Conservation (phyloP, 2,797 vertebrate species). For the Darevskia mixta region DNA sequence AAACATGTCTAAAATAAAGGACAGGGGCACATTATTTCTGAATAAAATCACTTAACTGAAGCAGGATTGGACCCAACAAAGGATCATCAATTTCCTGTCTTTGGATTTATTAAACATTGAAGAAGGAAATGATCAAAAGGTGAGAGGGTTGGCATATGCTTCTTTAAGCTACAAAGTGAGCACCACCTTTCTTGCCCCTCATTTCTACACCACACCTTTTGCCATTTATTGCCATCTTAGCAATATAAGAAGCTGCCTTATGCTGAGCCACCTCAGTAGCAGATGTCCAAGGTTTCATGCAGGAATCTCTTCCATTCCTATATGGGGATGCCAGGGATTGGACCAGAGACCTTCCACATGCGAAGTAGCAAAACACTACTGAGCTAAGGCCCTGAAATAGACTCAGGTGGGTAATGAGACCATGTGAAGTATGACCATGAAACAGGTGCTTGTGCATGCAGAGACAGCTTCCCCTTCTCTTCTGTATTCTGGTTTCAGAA, state of each 20-base stretch:
- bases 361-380: too few relatives aligned
- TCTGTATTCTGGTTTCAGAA: not conserved
- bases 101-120: not conserved
- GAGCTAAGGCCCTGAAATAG: not conserved
- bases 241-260: too few relatives aligned
- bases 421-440: not conserved
- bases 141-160: not conserved
- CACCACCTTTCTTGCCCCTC: too few relatives aligned
- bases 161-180: not conserved
- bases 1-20: constrained; percentile 52
- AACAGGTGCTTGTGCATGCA: not conserved
- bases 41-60: not conserved
- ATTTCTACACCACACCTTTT: not conserved
- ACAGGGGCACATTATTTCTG: constrained; percentile 6
- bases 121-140: not conserved
- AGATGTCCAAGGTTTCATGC: too few relatives aligned
- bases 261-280: too few relatives aligned
- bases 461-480: not conserved
- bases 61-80: not conserved
- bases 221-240: not conserved
- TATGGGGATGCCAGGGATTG: too few relatives aligned
- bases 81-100: not conserved
- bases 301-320: too few relatives aligned
- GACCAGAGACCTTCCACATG: too few relatives aligned
- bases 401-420: not conserved